Evolutionary conservation across 1,140 invertebrate species (phyloP).

Genomic region (Ips typographus): DNA sequence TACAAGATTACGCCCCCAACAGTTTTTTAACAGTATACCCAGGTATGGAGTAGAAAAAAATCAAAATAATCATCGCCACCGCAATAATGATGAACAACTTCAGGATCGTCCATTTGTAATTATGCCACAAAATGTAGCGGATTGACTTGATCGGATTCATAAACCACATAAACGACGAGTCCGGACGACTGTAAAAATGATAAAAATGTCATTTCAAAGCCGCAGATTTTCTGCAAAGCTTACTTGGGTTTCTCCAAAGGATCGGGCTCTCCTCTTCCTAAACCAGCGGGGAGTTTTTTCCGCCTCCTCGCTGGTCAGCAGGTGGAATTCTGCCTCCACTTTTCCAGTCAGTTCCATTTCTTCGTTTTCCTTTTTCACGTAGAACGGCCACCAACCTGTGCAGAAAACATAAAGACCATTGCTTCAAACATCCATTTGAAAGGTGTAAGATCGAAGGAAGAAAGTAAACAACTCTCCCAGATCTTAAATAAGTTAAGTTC

Average conservation of each 20-base stretch:
- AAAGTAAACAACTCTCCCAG: no score
- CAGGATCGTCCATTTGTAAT: conserved; percentile 88
- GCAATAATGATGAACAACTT: conserved; percentile 68
- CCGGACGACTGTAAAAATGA: conserved; percentile 74
- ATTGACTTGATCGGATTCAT: conserved; percentile 88
- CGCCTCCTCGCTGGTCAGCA: conserved; percentile 83
- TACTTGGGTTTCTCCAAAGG: conserved; percentile 89
- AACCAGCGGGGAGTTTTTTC: conserved; percentile 84
- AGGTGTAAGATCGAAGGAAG: no score
- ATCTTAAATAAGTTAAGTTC: no score
- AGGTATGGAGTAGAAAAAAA: conserved; percentile 85
- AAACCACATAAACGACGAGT: conserved; percentile 92
- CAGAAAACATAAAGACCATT: no score
- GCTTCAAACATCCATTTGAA: no score
- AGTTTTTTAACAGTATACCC: conserved; percentile 87
- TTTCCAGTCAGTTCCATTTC: conserved; percentile 90
- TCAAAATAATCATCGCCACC: conserved; percentile 67
- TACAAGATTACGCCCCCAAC: conserved; percentile 69
- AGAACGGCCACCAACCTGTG: conserved; percentile 85
- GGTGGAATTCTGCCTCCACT: conserved; percentile 89
- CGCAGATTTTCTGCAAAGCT: conserved; percentile 40
- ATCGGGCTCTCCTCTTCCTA: conserved; percentile 85
- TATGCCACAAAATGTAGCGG: conserved; percentile 90
- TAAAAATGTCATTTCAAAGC: neutral
- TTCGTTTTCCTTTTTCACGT: conserved; percentile 83